Percentiles rank a stretch among this genome's conserved stretches.
These are phyloP conservation scores for Porphyrio hochstetteri DNA, from an alignment of 2,113 vertebrate genomes.

Conservation along the genomic window DNA sequence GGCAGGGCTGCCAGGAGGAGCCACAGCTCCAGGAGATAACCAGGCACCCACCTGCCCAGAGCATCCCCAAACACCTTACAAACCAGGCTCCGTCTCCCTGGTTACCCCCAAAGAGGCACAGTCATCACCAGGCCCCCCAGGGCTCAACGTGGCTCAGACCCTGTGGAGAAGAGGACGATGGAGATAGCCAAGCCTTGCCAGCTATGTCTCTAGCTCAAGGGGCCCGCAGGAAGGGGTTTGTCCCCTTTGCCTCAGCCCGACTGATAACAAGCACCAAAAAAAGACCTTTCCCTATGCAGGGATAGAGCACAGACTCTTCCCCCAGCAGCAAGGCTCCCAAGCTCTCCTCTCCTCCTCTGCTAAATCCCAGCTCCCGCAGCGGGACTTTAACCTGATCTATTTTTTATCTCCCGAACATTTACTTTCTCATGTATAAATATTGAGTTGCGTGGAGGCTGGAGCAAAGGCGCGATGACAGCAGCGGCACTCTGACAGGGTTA, in stretches of 20 bases:
- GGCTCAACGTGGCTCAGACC: background rate
- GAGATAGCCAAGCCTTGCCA: background rate
- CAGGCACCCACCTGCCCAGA: background rate
- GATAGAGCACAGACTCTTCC: rapidly evolving
- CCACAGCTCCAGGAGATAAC: too few species aligned
- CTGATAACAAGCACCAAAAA: background rate
- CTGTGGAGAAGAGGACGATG: rapidly evolving
- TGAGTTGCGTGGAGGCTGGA: background rate
- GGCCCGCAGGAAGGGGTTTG: too few species aligned
- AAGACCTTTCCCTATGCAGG: rapidly evolving
- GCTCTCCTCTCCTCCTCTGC: background rate
- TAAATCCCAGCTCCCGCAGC: background rate
- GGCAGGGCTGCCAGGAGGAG: background rate
- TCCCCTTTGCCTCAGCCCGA: background rate
- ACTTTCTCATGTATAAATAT: slow-evolving; percentile 33
- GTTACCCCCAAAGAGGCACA: too few species aligned
- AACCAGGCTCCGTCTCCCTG: background rate
- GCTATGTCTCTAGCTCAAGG: background rate
- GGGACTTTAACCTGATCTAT: slow-evolving; percentile 21
- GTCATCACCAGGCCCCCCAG: background rate
- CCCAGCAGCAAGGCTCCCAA: background rate
- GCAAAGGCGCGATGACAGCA: background rate
- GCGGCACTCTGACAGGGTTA: background rate
- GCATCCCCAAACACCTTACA: background rate
- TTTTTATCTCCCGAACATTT: slow-evolving; percentile 38